phyloP scores from a whole-genome alignment of 2,797 vertebrate genomes.

The Sitta carolinensis region DNA sequence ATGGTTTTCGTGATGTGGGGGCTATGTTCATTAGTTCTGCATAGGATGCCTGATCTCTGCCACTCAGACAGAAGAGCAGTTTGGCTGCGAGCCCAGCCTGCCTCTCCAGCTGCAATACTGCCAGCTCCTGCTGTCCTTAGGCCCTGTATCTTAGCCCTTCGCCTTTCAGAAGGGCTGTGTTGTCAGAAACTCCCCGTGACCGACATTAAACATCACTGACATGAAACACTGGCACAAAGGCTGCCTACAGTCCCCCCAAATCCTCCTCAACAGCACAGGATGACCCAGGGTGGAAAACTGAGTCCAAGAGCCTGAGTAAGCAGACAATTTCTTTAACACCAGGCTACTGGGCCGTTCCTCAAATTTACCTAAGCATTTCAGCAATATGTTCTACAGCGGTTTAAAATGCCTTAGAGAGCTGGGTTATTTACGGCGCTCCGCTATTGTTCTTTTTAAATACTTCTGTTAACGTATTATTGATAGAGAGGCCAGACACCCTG shows the following conservation, averaged over 20 bases:
- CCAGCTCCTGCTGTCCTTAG: not conserved
- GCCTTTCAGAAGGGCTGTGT: not conserved
- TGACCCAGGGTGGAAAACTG: not conserved
- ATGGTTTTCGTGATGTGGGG: not conserved
- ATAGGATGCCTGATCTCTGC: not conserved
- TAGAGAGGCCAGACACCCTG: not conserved
- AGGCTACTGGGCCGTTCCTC: not conserved
- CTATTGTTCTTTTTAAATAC: not conserved
- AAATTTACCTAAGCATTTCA: not conserved
- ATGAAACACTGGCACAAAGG: not conserved
- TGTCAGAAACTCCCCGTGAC: not conserved
- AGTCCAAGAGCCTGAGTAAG: not conserved
- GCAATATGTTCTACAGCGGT: not conserved
- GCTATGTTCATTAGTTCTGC: not conserved
- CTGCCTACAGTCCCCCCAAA: not conserved
- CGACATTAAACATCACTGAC: not conserved
- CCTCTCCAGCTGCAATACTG: not conserved
- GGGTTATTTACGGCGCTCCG: not conserved
- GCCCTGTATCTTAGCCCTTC: not conserved
- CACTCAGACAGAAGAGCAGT: not conserved
- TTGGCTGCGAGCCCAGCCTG: not conserved
- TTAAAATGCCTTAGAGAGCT: accelerated
- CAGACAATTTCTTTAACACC: not conserved
- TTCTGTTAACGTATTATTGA: not conserved
- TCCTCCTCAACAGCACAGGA: not conserved